Conservation (phyloP, 37 sponge, comb jelly and placozoan genomes). For the Halisarca cf. caerulea region DNA sequence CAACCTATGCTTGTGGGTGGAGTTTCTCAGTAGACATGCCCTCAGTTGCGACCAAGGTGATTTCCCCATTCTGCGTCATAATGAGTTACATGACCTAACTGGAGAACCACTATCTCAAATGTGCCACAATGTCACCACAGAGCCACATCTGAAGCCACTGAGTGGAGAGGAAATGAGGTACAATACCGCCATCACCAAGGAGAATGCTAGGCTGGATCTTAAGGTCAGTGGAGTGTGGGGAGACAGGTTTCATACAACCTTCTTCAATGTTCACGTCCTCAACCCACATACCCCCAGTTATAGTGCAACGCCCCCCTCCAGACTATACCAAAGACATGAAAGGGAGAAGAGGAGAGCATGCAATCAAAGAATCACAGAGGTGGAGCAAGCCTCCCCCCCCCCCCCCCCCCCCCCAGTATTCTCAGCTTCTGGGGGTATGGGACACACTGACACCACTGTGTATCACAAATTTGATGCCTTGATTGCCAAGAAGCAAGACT, state of each 20-base stretch:
- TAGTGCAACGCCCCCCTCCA: constrained; percentile 11
- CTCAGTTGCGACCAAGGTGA: constrained; percentile 4
- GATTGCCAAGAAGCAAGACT: constrained; percentile 23
- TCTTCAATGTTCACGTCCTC: not conserved
- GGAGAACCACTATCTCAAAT: not conserved
- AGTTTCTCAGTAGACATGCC: constrained; percentile 7
- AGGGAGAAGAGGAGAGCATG: constrained; percentile 23
- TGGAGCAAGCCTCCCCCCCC: constrained; percentile 17
- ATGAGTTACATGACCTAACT: constrained; percentile 5
- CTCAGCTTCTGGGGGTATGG: constrained; percentile 15
- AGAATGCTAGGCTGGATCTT: constrained; percentile 21
- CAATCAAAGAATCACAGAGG: constrained; percentile 7
- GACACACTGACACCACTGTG: not conserved
- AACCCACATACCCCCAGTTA: constrained; percentile 31
- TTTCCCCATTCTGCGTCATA: not conserved
- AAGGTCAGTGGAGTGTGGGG: constrained; percentile 24
- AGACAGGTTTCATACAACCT: constrained; percentile 24
- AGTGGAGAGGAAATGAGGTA: constrained; percentile 7
- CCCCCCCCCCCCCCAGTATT: constrained; percentile 24
- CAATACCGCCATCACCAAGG: constrained; percentile 7
- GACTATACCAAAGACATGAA: constrained; percentile 17
- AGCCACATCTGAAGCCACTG: constrained; percentile 8
- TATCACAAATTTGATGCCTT: not conserved
- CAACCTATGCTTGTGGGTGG: not conserved
- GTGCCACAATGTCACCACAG: not conserved